These are phyloP conservation scores for Lophotriccus pileatus DNA, from an alignment of 2,797 vertebrate genomes.

Conservation along the genomic window DNA sequence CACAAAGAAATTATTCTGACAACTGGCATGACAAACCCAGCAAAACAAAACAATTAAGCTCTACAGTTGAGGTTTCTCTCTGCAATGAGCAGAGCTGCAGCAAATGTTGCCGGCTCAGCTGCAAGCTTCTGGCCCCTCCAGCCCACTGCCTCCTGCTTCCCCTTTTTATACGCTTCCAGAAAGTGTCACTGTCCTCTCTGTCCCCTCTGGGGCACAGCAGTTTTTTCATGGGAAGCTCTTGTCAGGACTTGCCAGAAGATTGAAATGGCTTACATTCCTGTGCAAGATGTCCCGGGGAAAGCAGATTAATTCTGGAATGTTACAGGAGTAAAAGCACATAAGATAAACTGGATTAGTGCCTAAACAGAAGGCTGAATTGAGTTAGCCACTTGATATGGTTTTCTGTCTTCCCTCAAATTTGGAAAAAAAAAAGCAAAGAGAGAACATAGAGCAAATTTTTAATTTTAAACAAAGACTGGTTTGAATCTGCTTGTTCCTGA, in stretches of 20 bases:
- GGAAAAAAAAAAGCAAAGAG: neutral
- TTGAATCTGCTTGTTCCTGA: neutral
- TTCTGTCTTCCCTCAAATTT: neutral
- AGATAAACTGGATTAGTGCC: neutral
- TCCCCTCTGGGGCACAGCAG: neutral
- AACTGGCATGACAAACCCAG: slow-evolving; percentile 4
- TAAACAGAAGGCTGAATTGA: neutral
- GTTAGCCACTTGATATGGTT: neutral
- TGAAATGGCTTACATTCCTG: neutral
- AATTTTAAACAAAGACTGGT: neutral
- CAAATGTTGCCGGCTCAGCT: fast-evolving
- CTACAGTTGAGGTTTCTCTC: neutral
- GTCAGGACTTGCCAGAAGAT: neutral
- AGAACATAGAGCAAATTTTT: neutral
- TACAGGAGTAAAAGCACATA: neutral
- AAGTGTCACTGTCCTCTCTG: neutral
- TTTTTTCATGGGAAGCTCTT: neutral
- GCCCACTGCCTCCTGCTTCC: neutral
- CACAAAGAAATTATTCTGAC: slow-evolving; percentile 20
- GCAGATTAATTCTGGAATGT: fast-evolving
- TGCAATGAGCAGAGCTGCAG: neutral
- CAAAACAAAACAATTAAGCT: slow-evolving; percentile 15
- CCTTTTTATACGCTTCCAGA: neutral
- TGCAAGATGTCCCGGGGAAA: neutral
- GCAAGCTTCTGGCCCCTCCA: neutral